Base-by-base conservation (phyloP, 37 sponge, comb jelly and placozoan genomes). In the Bolinopsis microptera region DNA sequence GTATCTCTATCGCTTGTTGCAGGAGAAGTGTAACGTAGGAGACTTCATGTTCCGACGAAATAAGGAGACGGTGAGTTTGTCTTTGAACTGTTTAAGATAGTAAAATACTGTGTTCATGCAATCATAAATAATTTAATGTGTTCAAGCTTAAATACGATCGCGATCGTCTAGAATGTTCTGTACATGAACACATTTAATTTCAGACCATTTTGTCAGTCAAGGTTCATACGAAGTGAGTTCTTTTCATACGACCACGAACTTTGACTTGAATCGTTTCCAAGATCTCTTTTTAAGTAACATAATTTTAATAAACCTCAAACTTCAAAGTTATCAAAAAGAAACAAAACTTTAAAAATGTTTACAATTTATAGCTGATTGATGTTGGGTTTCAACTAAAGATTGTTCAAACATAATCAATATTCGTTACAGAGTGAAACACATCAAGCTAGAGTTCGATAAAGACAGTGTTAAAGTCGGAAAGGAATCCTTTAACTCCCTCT, bases 1-100 rank as follows among this genome's bases (percentile, higher is more conserved):
- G 2, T 9, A 70, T 70, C 25, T n/a, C 25, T 9, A 22, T 28
- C 74, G 74, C 16, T 32, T 36, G 9, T 77, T 77, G 18, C 37
- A 77, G 80, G 80, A 77, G 36, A 77, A 77, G 35, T 77, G 32
- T 36, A 32, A 34, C 28, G 32, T 77, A 34, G 80, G 80, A 32
- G 80, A 77, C 33, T 77, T 35, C 18, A 77, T 77, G 80, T 32
- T 77, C 1, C 80, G 80, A 18, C 27, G 32, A 77, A 77, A 77
- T 35, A 77, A 77, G 35, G 80, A 77, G 33, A 77, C 80, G 80
- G 80, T 77, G 33, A 34, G 80, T 77, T 77, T 77, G 74, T 72
- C 61, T 48, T 48, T 48, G 61, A 48, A 48, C 9, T 48, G 13
- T 48, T 48, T 48, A 13, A 5, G 61, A 18, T 48, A 48, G 61